Percentiles rank a stretch among this genome's conserved stretches.
Conservation (phyloP, 2,797 vertebrate genomes). For the Hapalemur alaotrensis region DNA sequence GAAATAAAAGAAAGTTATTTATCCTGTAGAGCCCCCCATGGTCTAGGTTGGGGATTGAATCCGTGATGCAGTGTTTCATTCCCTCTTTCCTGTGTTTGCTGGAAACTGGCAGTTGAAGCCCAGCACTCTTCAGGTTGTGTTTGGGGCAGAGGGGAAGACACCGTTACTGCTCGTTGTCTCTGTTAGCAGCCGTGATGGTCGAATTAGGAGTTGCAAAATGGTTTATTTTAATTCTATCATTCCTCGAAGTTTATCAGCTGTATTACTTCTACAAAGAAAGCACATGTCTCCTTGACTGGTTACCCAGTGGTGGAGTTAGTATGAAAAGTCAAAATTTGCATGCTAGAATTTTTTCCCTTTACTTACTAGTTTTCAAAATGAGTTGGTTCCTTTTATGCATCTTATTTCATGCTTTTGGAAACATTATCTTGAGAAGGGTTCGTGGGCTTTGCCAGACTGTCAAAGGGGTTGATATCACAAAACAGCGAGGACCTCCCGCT, state of each 20-base stretch:
- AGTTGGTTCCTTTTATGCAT: not conserved
- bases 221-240: not conserved
- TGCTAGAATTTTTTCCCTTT: not conserved
- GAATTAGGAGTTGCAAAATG: no score
- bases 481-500: not conserved
- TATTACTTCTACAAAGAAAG: not conserved
- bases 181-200: not conserved
- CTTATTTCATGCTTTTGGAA: not conserved
- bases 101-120: not conserved
- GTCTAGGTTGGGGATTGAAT: no score
- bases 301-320: not conserved
- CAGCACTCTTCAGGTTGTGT: not conserved
- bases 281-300: not conserved
- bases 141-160: no score
- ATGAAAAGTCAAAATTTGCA: not conserved
- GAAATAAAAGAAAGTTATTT: not conserved
- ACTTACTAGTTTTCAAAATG: not conserved
- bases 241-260: not conserved
- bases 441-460: not conserved
- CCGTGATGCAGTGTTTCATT: no score
- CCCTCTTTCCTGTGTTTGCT: not conserved
- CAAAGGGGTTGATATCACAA: not conserved
- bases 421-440: not conserved
- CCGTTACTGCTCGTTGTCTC: not conserved
- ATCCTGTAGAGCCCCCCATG: no score